These are phyloP conservation scores for Eustalomyia histrio DNA, from an alignment of 2,888 invertebrate species.

Conservation along the genomic window DNA sequence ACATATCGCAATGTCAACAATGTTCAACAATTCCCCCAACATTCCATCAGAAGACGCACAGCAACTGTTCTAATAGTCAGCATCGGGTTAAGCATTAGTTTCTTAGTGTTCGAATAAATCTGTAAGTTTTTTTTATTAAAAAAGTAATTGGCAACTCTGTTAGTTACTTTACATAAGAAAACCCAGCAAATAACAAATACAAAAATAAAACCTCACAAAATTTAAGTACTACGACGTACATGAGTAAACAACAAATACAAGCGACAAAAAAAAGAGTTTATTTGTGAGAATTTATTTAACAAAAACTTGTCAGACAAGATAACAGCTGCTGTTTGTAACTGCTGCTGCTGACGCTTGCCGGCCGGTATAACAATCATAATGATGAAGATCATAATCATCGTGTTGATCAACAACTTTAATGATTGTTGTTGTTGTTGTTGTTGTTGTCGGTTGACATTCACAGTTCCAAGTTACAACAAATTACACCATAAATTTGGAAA, in stretches of 20 bases:
- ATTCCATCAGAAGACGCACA: no score
- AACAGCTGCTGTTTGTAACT: constrained; percentile 45
- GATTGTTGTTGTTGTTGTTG: constrained; percentile 17
- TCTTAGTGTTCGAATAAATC: no score
- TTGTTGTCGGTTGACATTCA: constrained; percentile 45
- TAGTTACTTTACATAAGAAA: no score
- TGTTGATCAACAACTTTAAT: not conserved
- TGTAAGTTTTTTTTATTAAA: no score
- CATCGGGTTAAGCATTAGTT: no score
- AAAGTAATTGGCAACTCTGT: no score
- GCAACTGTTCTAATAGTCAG: no score
- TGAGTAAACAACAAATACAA: constrained; percentile 22
- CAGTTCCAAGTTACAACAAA: constrained; percentile 40
- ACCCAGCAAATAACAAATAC: not conserved
- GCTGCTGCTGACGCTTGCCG: constrained; percentile 35
- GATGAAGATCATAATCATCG: constrained; percentile 13
- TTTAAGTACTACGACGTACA: constrained; percentile 25
- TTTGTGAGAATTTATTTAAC: constrained; percentile 51
- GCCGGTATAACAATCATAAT: constrained; percentile 53
- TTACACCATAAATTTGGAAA: constrained; percentile 19
- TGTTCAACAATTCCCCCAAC: no score
- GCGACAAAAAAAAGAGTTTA: not conserved
- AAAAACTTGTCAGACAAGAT: constrained; percentile 56
- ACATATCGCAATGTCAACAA: no score
- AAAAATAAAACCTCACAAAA: constrained; percentile 16